Evolutionary conservation across 2,888 invertebrate genomes (phyloP).

Genomic region (Drosophila robusta): DNA sequence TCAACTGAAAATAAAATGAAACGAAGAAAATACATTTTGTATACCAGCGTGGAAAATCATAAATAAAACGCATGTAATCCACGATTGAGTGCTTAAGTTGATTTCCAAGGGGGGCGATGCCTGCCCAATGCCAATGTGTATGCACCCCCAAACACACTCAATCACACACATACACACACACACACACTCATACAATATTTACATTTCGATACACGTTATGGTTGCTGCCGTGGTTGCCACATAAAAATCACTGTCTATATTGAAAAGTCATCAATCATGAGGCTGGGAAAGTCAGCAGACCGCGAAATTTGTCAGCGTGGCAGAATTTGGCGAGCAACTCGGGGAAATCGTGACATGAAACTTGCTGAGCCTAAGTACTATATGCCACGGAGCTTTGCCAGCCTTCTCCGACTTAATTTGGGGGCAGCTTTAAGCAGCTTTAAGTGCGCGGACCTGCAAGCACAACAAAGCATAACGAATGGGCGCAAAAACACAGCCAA

Average conservation of each 20-base stretch:
- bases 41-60: conserved; percentile 77
- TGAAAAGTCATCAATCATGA: conserved; percentile 78
- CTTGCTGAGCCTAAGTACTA: conserved; percentile 35
- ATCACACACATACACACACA: background rate
- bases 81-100: conserved; percentile 79
- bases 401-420: conserved; percentile 49
- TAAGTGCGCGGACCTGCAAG: conserved; percentile 24
- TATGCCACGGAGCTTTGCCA: conserved; percentile 9
- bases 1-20: conserved; percentile 66
- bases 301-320: conserved; percentile 76
- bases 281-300: conserved; percentile 63
- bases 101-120: conserved; percentile 42
- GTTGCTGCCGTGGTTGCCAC: conserved; percentile 34
- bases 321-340: conserved; percentile 40
- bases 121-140: conserved; percentile 11
- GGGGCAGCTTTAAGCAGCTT: conserved; percentile 59
- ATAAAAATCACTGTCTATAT: conserved; percentile 60
- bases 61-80: conserved; percentile 83
- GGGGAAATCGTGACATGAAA: conserved; percentile 53
- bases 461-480: conserved; percentile 39
- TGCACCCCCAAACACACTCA: conserved; percentile 9
- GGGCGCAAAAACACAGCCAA: conserved; percentile 45
- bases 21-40: conserved; percentile 65
- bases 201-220: conserved; percentile 66
- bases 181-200: conserved; percentile 53